These are phyloP conservation scores for Trichopoda pennipes DNA, from an alignment of 2,888 invertebrate species.

Conservation along the genomic window DNA sequence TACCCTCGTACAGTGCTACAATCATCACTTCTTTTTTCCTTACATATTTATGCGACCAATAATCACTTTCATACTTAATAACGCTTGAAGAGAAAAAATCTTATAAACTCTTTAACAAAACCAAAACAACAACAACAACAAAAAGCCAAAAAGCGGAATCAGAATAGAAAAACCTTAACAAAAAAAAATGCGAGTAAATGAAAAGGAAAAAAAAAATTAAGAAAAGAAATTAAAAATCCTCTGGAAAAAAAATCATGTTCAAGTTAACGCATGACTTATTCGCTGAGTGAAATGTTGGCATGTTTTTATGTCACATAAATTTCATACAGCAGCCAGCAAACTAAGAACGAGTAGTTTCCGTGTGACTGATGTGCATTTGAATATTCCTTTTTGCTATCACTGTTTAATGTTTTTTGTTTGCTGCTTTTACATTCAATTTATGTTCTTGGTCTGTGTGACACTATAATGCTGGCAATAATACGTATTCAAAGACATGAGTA, in stretches of 20 bases:
- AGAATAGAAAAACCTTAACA: conserved; percentile 24
- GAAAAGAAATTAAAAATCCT: conserved; percentile 62
- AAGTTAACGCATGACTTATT: conserved; percentile 74
- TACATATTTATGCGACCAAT: conserved; percentile 60
- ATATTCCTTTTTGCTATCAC: conserved; percentile 45
- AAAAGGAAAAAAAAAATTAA: background rate
- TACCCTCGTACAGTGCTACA: conserved; percentile 24
- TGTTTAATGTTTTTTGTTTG: conserved; percentile 16
- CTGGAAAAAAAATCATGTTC: conserved; percentile 72
- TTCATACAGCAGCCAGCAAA: conserved; percentile 32
- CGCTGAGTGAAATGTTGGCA: conserved; percentile 75
- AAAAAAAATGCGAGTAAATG: conserved; percentile 16
- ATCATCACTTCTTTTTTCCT: conserved; percentile 25
- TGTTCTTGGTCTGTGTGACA: conserved; percentile 28
- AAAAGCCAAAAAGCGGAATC: conserved; percentile 35
- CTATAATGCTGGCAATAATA: conserved; percentile 34
- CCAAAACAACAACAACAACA: conserved; percentile 1
- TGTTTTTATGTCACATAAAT: conserved; percentile 67
- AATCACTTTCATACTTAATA: conserved; percentile 69
- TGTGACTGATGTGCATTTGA: conserved; percentile 57
- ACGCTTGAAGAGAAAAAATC: conserved; percentile 63
- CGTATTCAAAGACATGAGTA: background rate
- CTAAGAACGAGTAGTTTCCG: conserved; percentile 42
- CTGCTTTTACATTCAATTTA: conserved; percentile 21
- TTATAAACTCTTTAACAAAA: conserved; percentile 56